Evolutionary conservation across 1,140 invertebrate genomes (phyloP), one percentile per base, ranked within the genome.

Genomic region (Euborellia annulipes): DNA sequence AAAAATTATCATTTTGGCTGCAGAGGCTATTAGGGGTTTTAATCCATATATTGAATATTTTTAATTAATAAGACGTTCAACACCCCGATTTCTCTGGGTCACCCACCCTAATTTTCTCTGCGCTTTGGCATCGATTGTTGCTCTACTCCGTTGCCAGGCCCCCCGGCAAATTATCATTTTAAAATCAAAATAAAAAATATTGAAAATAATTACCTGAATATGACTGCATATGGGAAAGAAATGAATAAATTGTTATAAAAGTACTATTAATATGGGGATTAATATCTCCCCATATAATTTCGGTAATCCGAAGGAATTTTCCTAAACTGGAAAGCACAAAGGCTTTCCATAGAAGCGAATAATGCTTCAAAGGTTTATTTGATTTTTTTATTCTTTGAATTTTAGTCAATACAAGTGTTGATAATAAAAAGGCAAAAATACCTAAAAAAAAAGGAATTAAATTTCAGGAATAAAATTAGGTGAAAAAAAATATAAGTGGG

Each of bases 191-290:
- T 27, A 6, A 27, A 27, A 27, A 27, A 27, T 27, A 27, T 18
- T 36, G 50, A 21, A 34, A 19, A 43, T 47, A 36, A 34, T 56
- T 57, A 66, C 64, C 64, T 51, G 63, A 61, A 49, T 66, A 67
- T n/a, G 62, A 56, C 3, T 63, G 65, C 3, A 65, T 43, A 0
- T 65, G 53, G 40, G 59, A 66, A 3, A 66, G 51, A 22, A 60
- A 45, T 3, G 62, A 64, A 37, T 66, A 67, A 27, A 62, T 59
- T 43, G 63, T 57, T 41, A 67, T 63, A 6, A 67, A 52, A 36
- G 58, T 40, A 36, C 62, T 57, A 49, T 65, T 58, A 6, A 57
- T 52, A 40, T 59, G 55, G 0, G 56, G 54, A 3, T 55, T 55
- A 30, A 61, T 56, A 16, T 59, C 54, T 21, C 60, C 53, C 65